Evolutionary conservation across 30 jellyfish, hydroid and myxozoan species (phyloP).

Genomic region (Sanderia malayensis): DNA sequence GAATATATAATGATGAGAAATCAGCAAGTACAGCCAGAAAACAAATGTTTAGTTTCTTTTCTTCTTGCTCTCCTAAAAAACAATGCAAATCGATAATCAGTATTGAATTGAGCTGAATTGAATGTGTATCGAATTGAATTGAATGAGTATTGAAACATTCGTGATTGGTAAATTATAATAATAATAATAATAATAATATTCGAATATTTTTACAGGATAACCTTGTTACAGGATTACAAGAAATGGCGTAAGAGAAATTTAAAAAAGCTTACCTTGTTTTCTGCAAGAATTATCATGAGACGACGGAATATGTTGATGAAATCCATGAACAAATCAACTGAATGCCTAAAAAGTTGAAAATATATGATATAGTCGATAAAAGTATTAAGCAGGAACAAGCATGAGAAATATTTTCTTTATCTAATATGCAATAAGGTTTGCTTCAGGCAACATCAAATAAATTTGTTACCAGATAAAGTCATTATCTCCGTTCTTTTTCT

Average conservation of each 20-base stretch:
- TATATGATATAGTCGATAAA: too few relatives aligned
- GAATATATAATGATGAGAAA: too few relatives aligned
- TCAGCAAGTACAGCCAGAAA: too few relatives aligned
- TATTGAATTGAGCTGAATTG: background rate
- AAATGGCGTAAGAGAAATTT: background rate
- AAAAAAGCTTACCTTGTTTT: slow-evolving; percentile 57
- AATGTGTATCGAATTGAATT: too few relatives aligned
- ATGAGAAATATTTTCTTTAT: too few relatives aligned
- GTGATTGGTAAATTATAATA: too few relatives aligned
- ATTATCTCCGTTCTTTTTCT: slow-evolving; percentile 84
- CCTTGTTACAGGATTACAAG: background rate
- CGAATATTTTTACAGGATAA: background rate
- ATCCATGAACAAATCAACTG: slow-evolving; percentile 93
- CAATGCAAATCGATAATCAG: background rate
- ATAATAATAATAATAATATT: background rate
- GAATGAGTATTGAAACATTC: background rate
- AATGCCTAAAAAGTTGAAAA: slow-evolving; percentile 92
- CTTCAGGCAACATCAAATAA: too few relatives aligned
- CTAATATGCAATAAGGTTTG: too few relatives aligned
- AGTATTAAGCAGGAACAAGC: too few relatives aligned
- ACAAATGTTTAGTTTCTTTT: slow-evolving; percentile 16
- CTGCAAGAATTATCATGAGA: slow-evolving; percentile 80
- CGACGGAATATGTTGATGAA: slow-evolving; percentile 95
- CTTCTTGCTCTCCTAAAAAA: slow-evolving; percentile 48
- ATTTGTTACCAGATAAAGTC: slow-evolving; percentile 86